Evolutionary conservation across 2,888 invertebrate species (phyloP).

Genomic region (Cheilosia vulpina): DNA sequence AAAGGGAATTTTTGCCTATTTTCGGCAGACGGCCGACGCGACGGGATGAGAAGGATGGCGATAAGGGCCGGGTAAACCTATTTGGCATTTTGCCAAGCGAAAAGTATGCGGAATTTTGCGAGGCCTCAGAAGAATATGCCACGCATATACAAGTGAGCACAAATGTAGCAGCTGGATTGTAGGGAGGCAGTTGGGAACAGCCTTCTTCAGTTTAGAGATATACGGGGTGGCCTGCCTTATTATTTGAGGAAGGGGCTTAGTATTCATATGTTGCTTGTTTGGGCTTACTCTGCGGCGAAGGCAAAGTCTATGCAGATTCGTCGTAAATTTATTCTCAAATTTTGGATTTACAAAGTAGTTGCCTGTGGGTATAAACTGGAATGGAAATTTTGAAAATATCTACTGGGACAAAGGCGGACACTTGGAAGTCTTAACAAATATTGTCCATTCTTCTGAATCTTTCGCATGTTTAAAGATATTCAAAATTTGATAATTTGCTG

Average conservation of each 20-base stretch:
- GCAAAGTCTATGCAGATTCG: neutral
- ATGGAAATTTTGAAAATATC: too few species aligned
- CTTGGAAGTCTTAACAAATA: too few species aligned
- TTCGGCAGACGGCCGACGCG: conserved; percentile 1
- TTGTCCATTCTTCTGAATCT: too few species aligned
- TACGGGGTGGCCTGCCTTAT: neutral
- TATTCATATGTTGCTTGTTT: conserved; percentile 48
- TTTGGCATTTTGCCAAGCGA: conserved; percentile 54
- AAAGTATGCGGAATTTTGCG: conserved; percentile 53
- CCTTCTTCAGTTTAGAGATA: conserved; percentile 6
- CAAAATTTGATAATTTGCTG: too few species aligned
- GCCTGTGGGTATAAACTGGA: too few species aligned
- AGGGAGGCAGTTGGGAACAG: conserved; percentile 13
- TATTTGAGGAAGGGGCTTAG: neutral
- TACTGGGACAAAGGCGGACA: too few species aligned
- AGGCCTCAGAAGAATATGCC: conserved; percentile 21
- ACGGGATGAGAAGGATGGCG: neutral
- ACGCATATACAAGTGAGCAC: conserved; percentile 9
- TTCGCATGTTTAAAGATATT: too few species aligned
- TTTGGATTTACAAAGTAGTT: neutral
- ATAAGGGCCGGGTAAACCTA: conserved; percentile 1
- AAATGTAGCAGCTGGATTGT: neutral
- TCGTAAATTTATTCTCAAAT: neutral
- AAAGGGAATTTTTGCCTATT: conserved; percentile 36
- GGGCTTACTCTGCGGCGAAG: neutral